Conservation (phyloP, 2,888 invertebrate genomes). For the Drosophila conformis region DNA sequence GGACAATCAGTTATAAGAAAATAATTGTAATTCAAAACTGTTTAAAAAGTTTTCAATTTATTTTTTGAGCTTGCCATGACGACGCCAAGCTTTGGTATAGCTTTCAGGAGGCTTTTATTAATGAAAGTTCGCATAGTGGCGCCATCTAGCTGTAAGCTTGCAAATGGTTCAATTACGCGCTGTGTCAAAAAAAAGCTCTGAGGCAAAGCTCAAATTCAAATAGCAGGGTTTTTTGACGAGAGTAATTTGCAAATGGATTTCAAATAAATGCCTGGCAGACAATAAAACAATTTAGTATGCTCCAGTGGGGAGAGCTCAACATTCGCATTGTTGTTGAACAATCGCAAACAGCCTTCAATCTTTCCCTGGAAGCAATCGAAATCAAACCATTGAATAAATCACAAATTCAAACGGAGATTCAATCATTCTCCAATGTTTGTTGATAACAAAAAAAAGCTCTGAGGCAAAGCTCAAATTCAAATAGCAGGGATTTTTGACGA, state of each 20-base stretch:
- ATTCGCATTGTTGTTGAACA: no score
- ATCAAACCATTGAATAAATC: not conserved
- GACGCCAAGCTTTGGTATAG: not conserved
- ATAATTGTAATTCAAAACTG: not conserved
- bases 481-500: conserved; percentile 39
- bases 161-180: conserved; percentile 7
- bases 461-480: conserved; percentile 25
- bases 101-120: not conserved
- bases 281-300: no score
- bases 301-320: no score
- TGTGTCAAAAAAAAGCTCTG: conserved; percentile 5
- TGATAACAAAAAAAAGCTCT: conserved; percentile 7
- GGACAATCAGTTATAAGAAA: not conserved
- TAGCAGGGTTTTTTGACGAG: conserved; percentile 32
- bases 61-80: not conserved
- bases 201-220: conserved; percentile 30
- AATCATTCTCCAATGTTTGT: no score
- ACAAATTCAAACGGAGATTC: not conserved
- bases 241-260: not conserved
- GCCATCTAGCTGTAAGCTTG: conserved; percentile 16
- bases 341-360: no score
- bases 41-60: not conserved
- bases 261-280: not conserved
- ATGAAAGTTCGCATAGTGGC: not conserved
- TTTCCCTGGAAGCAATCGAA: not conserved